A percentile compares a stretch with the other conserved stretches of the same genome.
Conservation (phyloP, 2,113 vertebrate genomes). For the Stercorarius parasiticus region DNA sequence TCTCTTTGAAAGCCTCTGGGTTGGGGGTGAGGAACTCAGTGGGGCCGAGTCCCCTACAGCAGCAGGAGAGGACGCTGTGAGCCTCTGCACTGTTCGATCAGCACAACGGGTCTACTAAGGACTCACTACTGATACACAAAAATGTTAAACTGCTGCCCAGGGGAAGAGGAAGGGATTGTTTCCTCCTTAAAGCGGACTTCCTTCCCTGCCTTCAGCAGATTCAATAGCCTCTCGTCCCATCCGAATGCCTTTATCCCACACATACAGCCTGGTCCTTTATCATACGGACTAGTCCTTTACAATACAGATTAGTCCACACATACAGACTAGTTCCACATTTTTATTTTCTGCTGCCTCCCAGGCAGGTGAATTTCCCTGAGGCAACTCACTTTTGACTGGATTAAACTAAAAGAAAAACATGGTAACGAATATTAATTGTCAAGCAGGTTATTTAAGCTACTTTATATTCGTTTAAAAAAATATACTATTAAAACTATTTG, state of each 20-base stretch:
- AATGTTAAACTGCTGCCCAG: not conserved
- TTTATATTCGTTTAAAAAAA: constrained; percentile 12
- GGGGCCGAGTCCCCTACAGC: not conserved
- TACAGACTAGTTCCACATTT: not conserved
- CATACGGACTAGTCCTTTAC: not conserved
- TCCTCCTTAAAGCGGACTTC: not conserved
- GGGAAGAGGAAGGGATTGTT: not conserved
- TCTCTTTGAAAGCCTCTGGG: not conserved
- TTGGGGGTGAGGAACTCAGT: not conserved
- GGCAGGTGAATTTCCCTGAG: not conserved
- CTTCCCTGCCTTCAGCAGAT: not conserved
- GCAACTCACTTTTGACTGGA: not conserved
- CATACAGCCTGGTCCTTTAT: not conserved
- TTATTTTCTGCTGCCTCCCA: not conserved
- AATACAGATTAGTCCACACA: not conserved
- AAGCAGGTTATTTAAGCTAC: not conserved
- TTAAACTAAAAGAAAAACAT: not conserved
- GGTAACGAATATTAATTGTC: not conserved
- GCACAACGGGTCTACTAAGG: not conserved
- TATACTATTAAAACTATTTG: not conserved
- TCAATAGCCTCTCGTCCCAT: not conserved
- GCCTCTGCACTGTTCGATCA: not conserved
- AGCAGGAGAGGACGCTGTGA: not conserved
- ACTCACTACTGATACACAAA: not conserved
- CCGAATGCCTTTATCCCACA: not conserved